phyloP scores from a whole-genome alignment of 1,140 invertebrate species.

The Agrilus planipennis region DNA sequence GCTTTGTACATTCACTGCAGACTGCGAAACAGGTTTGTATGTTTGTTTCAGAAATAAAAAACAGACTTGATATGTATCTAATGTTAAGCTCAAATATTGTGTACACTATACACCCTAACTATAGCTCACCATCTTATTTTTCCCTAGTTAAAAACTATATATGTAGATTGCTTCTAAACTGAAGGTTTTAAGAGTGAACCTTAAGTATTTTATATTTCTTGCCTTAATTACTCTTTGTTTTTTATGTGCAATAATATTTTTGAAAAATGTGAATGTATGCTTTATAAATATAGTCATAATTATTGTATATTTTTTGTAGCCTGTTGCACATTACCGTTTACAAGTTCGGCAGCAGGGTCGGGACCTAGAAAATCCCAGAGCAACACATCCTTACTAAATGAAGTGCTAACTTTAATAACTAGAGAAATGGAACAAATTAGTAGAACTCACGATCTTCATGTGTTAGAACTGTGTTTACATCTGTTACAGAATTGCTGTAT shows the following conservation, averaged over 20 bases:
- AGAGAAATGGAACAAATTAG: conserved; percentile 40
- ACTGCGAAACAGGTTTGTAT: conserved; percentile 36
- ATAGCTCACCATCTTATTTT: too few species aligned
- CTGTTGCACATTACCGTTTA: conserved; percentile 38
- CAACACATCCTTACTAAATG: conserved; percentile 38
- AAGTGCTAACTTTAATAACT: conserved; percentile 33
- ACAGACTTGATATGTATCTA: too few species aligned
- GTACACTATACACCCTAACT: too few species aligned
- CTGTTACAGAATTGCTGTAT: conserved; percentile 38
- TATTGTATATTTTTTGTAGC: conserved; percentile 33
- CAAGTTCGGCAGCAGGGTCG: conserved; percentile 38
- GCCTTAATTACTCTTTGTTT: too few species aligned
- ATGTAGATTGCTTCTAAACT: background rate
- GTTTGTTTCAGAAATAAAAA: too few species aligned
- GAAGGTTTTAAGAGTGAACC: background rate
- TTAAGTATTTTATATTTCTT: background rate
- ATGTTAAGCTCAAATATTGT: too few species aligned
- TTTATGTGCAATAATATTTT: too few species aligned
- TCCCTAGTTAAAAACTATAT: too few species aligned
- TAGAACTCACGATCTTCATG: conserved; percentile 32
- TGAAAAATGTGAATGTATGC: too few species aligned
- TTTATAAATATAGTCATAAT: background rate
- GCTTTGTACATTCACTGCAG: conserved; percentile 40
- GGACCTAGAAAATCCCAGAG: conserved; percentile 40
- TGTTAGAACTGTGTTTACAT: conserved; percentile 37